Evolutionary conservation across 2,113 vertebrate genomes (phyloP).

Genomic region (Pogonocichla stellata): DNA sequence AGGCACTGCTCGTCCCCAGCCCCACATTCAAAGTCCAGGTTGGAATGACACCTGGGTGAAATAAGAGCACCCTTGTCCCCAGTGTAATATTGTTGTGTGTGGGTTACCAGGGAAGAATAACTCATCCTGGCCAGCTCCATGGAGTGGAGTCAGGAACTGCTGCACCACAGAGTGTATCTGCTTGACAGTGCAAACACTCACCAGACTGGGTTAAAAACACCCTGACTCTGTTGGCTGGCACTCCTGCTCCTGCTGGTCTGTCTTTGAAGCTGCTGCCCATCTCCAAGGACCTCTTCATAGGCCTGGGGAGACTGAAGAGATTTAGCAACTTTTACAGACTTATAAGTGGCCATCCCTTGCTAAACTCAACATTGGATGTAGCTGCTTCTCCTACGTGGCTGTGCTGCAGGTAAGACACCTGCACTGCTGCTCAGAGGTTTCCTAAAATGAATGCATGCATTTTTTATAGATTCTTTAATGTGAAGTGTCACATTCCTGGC

Average conservation of each 20-base stretch:
- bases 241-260: background rate
- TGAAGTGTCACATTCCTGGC: conserved; percentile 5
- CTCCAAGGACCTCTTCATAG: background rate
- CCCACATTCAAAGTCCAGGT: background rate
- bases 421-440: background rate
- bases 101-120: background rate
- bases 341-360: background rate
- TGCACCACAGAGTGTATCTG: background rate
- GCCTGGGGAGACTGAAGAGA: background rate
- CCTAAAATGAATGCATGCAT: background rate
- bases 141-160: background rate
- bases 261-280: background rate
- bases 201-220: background rate
- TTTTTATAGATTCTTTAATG: background rate
- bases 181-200: background rate
- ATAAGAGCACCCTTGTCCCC: background rate
- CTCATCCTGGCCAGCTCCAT: background rate
- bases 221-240: background rate
- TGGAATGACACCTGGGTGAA: background rate
- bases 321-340: background rate
- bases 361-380: background rate
- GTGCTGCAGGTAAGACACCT: conserved; percentile 10
- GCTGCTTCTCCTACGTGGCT: background rate
- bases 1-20: background rate
- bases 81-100: background rate